Base-by-base conservation (phyloP, 1,140 invertebrate genomes). In the Hyphantria cunea region DNA sequence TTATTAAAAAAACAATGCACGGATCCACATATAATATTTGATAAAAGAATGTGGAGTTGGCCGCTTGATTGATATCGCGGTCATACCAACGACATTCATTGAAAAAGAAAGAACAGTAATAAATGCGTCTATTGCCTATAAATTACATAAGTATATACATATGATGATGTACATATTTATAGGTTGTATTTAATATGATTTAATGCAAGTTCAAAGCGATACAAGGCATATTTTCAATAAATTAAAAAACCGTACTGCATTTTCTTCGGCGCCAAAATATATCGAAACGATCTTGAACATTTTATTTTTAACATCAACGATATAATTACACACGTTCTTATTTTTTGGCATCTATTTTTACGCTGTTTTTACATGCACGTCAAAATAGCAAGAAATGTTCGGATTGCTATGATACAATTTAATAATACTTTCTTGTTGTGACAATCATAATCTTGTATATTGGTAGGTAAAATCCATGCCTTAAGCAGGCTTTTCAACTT, bases 1-100 rank as follows among this genome's bases (percentile, higher is more conserved):
- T 85, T 86, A 89, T 86, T 89, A n/a, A 84, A 83, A 82, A 84
- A 86, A 89, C 86, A 89, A 89, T 89, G 82, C 82, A 78, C 80
- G 72, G 77, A 82, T 79, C 76, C 68, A 76, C 33, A 34, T 10
- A 34, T 6, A 34, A 6, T 6, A 10, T 10, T 6, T 34, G 6
- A 10, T 34, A 10, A 34, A 6, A 6, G 33, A 34, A 34, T 34
- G 10, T 6, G 6, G 33, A 34, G 10, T 10, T 34, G n/a, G 33
- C 33, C 33, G 10, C 33, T 34, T 34, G n/a, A n/a, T n/a, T n/a
- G n/a, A n/a, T n/a, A n/a, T n/a, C n/a, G n/a, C n/a, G n/a, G n/a
- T n/a, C n/a, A n/a, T n/a, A n/a, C n/a, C n/a, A n/a, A n/a, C n/a
- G n/a, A n/a, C n/a, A n/a, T n/a, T n/a, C n/a, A n/a, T n/a, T n/a